These are phyloP conservation scores for Troides oblongomaculatus DNA, from an alignment of 2,888 invertebrate species.

Conservation along the genomic window DNA sequence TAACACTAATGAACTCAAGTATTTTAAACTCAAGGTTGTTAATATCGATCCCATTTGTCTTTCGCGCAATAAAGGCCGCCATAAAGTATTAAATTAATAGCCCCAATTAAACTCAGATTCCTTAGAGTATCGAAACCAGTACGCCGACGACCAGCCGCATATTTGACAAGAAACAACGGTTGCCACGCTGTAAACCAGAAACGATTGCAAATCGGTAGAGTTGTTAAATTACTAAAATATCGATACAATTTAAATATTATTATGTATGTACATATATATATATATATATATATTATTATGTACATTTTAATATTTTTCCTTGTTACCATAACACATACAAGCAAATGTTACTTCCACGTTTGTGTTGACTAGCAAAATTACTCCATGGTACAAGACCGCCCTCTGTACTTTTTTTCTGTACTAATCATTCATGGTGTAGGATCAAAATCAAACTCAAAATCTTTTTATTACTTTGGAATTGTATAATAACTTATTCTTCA, in stretches of 20 bases:
- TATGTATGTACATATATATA: no score
- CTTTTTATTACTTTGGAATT: no score
- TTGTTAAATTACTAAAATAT: not conserved
- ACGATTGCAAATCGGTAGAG: conserved; percentile 4
- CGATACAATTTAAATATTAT: not conserved
- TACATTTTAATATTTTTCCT: no score
- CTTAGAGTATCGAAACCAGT: conserved; percentile 24
- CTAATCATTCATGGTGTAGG: no score
- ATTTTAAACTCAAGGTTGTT: conserved; percentile 5
- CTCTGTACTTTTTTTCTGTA: no score
- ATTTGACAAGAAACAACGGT: conserved; percentile 16
- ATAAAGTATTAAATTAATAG: conserved; percentile 22
- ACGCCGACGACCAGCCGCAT: conserved; percentile 17
- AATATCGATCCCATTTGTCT: conserved; percentile 17
- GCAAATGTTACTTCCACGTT: no score
- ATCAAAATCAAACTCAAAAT: no score
- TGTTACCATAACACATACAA: no score
- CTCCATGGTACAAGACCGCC: no score
- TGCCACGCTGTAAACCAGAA: conserved; percentile 22
- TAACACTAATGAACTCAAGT: not conserved
- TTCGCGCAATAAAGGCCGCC: conserved; percentile 18
- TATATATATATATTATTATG: no score
- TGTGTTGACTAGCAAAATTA: no score
- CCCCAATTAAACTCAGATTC: conserved; percentile 24
- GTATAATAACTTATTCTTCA: no score